Percentiles rank a stretch among this genome's conserved stretches.
Evolutionary conservation across 2,797 vertebrate species (phyloP).

Genomic region (Anguilla megastoma): DNA sequence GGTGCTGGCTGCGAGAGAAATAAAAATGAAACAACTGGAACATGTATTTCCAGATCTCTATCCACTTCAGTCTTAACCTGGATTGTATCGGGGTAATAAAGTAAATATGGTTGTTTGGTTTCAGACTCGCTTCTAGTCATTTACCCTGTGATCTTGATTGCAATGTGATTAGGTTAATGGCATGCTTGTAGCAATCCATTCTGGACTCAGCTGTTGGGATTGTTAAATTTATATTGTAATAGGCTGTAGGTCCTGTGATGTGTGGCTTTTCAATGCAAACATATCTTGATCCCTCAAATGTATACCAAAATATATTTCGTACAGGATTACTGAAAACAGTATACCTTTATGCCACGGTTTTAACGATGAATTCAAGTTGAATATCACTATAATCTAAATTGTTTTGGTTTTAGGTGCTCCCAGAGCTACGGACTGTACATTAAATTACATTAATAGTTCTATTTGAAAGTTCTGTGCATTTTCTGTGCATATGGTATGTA

Average conservation of each 20-base stretch:
- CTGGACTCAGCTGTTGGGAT: background rate
- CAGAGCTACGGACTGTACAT: background rate
- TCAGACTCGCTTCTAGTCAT: constrained; percentile 28
- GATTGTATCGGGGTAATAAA: constrained; percentile 60
- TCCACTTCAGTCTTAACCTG: constrained; percentile 29
- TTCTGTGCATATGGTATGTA: background rate
- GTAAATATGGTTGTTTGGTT: constrained; percentile 61
- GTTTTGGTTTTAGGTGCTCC: background rate
- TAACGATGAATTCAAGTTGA: background rate
- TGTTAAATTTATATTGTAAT: background rate
- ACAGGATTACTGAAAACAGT: background rate
- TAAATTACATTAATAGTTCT: background rate
- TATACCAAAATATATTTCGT: background rate
- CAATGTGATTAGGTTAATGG: background rate
- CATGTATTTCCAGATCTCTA: constrained; percentile 2
- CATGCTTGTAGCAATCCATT: background rate
- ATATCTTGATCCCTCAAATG: background rate
- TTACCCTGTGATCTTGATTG: background rate
- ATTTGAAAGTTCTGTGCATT: background rate
- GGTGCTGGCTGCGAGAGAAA: constrained; percentile 49
- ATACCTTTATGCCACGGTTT: background rate
- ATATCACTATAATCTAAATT: background rate
- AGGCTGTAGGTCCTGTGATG: background rate
- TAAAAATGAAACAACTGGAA: constrained; percentile 49
- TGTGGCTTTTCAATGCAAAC: background rate